A percentile compares a stretch with the other conserved stretches of the same genome.
phyloP scores from a whole-genome alignment of 2,113 vertebrate genomes.

The Upupa epops region DNA sequence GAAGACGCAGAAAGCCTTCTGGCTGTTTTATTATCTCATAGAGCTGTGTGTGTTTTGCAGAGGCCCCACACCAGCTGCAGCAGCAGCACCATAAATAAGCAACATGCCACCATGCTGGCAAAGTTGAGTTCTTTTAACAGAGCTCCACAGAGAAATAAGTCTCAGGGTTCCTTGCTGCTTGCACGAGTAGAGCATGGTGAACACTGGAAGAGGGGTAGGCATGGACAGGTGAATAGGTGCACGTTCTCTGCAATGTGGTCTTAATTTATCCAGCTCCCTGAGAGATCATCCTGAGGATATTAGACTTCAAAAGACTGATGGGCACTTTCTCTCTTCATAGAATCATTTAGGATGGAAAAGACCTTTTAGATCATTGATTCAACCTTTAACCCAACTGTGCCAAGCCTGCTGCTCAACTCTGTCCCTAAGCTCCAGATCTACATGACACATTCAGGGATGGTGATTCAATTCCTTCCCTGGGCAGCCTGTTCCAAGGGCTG shows the following conservation, averaged over 20 bases:
- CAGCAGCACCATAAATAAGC: constrained; percentile 58
- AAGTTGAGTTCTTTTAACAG: constrained; percentile 39
- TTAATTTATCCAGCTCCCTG: neutral
- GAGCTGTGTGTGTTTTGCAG: neutral
- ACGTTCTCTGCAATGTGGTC: neutral
- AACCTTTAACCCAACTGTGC: too few relatives aligned
- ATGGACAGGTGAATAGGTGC: neutral
- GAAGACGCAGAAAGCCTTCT: constrained; percentile 13
- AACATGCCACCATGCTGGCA: neutral
- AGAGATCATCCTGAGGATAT: neutral
- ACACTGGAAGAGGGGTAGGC: neutral
- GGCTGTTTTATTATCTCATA: constrained; percentile 55
- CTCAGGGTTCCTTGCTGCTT: neutral
- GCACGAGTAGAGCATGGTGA: constrained; percentile 30
- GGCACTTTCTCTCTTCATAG: neutral
- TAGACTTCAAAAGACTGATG: neutral
- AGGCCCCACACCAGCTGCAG: neutral
- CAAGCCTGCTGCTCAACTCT: too few relatives aligned
- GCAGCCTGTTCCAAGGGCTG: too few relatives aligned
- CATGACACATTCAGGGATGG: too few relatives aligned
- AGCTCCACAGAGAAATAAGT: neutral
- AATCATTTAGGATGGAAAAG: too few relatives aligned
- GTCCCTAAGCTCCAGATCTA: too few relatives aligned
- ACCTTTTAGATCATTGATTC: too few relatives aligned
- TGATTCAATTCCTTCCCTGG: too few relatives aligned